phyloP scores from a whole-genome alignment of 2,797 vertebrate genomes.

The Anabacerthia variegaticeps region DNA sequence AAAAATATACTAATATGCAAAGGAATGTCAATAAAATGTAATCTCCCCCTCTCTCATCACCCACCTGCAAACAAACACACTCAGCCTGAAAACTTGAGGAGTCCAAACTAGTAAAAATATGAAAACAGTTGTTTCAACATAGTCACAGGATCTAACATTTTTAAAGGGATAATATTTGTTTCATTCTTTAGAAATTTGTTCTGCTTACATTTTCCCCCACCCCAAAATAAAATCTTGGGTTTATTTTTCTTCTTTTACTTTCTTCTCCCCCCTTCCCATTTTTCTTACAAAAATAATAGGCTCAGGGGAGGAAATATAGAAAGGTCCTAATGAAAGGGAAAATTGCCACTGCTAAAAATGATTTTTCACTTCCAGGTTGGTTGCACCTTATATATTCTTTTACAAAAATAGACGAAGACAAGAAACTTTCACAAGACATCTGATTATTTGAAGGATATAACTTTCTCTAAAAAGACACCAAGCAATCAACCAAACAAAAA shows the following conservation, averaged over 20 bases:
- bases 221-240: background rate
- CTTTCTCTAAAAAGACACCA: background rate
- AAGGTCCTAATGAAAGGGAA: background rate
- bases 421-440: background rate
- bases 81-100: background rate
- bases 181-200: background rate
- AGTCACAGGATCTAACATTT: background rate
- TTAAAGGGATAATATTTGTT: background rate
- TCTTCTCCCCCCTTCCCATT: background rate
- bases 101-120: background rate
- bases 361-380: background rate
- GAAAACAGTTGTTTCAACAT: background rate
- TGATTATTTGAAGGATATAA: background rate
- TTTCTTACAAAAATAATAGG: background rate
- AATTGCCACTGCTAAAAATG: background rate
- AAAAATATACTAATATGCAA: background rate
- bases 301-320: background rate
- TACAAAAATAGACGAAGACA: background rate
- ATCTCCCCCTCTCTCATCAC: background rate
- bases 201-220: background rate
- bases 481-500: background rate
- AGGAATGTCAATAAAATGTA: background rate
- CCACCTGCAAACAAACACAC: background rate
- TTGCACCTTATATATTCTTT: background rate
- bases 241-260: background rate